These are phyloP conservation scores for Luscinia megarhynchos DNA, from an alignment of 2,797 vertebrate species.

Conservation along the genomic window DNA sequence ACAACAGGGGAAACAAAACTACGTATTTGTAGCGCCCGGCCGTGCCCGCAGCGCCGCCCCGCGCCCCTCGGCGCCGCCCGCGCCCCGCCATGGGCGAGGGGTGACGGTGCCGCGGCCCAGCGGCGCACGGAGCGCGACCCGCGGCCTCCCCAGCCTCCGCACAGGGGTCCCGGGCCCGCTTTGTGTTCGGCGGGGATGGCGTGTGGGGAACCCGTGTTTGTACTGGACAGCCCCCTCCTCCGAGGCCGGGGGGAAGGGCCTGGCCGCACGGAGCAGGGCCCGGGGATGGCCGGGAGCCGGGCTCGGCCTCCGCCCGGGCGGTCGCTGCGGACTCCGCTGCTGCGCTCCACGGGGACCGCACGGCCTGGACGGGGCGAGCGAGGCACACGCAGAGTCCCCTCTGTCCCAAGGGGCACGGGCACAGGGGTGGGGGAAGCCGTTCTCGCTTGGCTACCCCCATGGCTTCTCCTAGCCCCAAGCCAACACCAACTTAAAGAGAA, in stretches of 20 bases:
- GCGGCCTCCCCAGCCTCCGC: background rate
- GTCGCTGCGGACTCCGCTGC: no score
- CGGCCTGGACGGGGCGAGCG: background rate
- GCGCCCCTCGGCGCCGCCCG: background rate
- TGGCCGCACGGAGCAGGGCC: background rate
- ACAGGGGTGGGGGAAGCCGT: background rate
- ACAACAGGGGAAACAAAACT: slow-evolving; percentile 89
- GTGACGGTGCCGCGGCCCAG: background rate
- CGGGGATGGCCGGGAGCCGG: background rate
- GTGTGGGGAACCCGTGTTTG: background rate
- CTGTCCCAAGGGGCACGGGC: background rate
- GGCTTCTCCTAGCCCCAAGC: background rate
- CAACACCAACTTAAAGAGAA: background rate
- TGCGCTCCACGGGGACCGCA: background rate
- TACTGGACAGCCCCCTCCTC: background rate
- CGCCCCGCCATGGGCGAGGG: background rate
- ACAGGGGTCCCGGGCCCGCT: background rate
- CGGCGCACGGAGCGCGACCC: background rate
- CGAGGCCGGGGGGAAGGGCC: background rate
- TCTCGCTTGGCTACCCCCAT: background rate
- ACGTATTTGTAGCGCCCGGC: slow-evolving; percentile 85
- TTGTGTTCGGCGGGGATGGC: background rate
- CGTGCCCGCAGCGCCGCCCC: slow-evolving; percentile 15
- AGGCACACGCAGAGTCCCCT: background rate
- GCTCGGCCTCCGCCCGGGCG: background rate